Evolutionary conservation across 2,797 vertebrate species (phyloP).

Genomic region (Tachyglossus aculeatus): DNA sequence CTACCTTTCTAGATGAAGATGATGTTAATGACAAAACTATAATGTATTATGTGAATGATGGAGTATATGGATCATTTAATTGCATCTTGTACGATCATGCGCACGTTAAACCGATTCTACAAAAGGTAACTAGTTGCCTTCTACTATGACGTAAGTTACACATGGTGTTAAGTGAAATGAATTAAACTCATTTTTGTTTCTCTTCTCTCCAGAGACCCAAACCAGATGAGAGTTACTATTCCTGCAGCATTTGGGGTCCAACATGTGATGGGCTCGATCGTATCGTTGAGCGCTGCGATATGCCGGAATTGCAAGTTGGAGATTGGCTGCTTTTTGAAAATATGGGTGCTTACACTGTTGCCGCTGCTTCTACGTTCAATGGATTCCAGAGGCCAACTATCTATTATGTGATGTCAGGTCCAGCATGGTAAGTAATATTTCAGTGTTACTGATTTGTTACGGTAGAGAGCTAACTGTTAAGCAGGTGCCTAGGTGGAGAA

Average conservation of each 20-base stretch:
- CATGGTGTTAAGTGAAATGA: neutral
- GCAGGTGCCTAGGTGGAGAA: too few species aligned
- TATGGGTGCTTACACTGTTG: constrained; percentile 97
- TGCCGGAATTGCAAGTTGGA: constrained; percentile 92
- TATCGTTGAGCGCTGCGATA: constrained; percentile 86
- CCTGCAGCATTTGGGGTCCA: constrained; percentile 96
- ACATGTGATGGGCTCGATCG: constrained; percentile 95
- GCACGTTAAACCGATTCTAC: constrained; percentile 86
- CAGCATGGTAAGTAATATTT: constrained; percentile 89
- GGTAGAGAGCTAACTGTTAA: too few species aligned
- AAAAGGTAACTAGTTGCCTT: constrained; percentile 79
- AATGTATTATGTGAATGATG: constrained; percentile 98
- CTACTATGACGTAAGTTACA: neutral
- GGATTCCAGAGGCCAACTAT: constrained; percentile 95
- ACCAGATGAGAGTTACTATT: constrained; percentile 88
- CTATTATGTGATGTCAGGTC: constrained; percentile 89
- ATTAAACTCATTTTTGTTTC: neutral
- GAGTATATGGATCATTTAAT: constrained; percentile 96
- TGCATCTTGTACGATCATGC: constrained; percentile 95
- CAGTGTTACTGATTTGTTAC: too few species aligned
- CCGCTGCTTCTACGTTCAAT: constrained; percentile 93
- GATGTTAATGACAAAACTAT: constrained; percentile 84
- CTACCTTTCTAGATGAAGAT: constrained; percentile 85
- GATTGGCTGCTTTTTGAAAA: constrained; percentile 98
- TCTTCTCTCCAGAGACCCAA: constrained; percentile 83